Evolutionary conservation across 2,888 invertebrate species (phyloP).

Genomic region (Hyposoter didymator): DNA sequence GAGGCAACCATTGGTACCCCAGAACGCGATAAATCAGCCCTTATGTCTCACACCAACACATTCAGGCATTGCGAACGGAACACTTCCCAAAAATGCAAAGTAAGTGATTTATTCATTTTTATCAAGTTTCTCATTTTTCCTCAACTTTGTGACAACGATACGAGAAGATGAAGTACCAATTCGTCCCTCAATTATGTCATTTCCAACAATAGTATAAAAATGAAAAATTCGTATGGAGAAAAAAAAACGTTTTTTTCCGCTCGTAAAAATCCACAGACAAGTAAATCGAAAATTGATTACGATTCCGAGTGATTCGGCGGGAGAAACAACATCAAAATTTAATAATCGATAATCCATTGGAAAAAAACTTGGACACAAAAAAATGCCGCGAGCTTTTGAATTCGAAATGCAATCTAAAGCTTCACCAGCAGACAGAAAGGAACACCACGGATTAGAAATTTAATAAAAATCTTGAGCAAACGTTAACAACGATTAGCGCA

Average conservation of each 20-base stretch:
- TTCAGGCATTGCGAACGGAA: conserved; percentile 85
- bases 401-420: background rate
- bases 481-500: too few relatives aligned
- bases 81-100: conserved; percentile 95
- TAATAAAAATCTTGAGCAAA: background rate
- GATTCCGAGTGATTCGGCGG: background rate
- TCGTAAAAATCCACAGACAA: background rate
- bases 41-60: conserved; percentile 81
- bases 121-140: background rate
- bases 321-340: background rate
- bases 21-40: conserved; percentile 86
- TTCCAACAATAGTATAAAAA: background rate
- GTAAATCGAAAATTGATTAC: background rate
- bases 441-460: background rate
- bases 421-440: too few relatives aligned
- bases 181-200: background rate
- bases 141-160: background rate
- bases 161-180: background rate
- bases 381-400: background rate
- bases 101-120: conserved; percentile 85
- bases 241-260: background rate
- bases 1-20: conserved; percentile 91
- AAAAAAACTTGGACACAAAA: background rate
- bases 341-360: background rate
- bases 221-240: background rate